phyloP scores from a whole-genome alignment of 2,888 invertebrate genomes.

The Therioaphis trifolii region DNA sequence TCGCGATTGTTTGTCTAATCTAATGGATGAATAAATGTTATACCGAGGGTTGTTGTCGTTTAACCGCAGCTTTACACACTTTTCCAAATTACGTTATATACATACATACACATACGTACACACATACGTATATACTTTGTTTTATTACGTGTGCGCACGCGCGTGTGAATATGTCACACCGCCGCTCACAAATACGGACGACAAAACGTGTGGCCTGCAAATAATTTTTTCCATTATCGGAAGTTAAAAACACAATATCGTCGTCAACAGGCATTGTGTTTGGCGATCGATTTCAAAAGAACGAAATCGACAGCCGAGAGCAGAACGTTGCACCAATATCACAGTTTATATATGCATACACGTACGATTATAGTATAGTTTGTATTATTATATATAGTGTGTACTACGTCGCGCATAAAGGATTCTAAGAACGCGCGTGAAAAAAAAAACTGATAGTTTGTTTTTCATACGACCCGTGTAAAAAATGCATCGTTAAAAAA shows the following conservation, averaged over 20 bases:
- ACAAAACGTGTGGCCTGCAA: neutral
- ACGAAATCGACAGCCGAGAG: too few relatives aligned
- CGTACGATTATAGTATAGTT: too few relatives aligned
- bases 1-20: constrained; percentile 45
- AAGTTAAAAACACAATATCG: neutral
- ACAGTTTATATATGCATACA: too few relatives aligned
- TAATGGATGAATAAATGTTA: constrained; percentile 55
- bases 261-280: too few relatives aligned
- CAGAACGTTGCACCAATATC: too few relatives aligned
- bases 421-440: too few relatives aligned
- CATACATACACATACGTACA: neutral
- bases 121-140: neutral
- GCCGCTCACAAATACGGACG: neutral
- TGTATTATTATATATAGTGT: too few relatives aligned
- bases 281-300: too few relatives aligned
- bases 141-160: neutral
- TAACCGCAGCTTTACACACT: constrained; percentile 33
- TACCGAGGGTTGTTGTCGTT: constrained; percentile 43
- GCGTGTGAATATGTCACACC: neutral
- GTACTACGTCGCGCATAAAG: too few relatives aligned
- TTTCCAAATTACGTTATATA: neutral
- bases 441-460: too few relatives aligned
- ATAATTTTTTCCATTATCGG: constrained; percentile 25
- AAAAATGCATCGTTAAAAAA: too few relatives aligned
- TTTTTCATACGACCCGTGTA: too few relatives aligned